A percentile compares a stretch with the other conserved stretches of the same genome.
These are phyloP conservation scores for Sylvilagus floridanus DNA, from an alignment of 2,797 vertebrate genomes.

Conservation along the genomic window DNA sequence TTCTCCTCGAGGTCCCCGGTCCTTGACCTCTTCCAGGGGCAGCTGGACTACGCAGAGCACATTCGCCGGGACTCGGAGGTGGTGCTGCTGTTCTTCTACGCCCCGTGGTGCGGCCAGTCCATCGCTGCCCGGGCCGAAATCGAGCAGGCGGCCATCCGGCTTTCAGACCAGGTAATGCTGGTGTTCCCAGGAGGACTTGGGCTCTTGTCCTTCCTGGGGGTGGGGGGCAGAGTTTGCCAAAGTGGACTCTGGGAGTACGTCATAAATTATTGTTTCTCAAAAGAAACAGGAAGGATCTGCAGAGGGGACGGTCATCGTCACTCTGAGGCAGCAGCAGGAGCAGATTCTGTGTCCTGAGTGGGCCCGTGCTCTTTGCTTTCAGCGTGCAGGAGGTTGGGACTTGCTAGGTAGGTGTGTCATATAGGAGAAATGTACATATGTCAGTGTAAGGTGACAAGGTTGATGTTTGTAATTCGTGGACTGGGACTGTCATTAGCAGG, in stretches of 20 bases:
- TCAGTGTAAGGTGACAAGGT: neutral
- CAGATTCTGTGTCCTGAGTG: neutral
- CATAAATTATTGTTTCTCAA: neutral
- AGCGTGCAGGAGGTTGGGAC: neutral
- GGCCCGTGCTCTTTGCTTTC: neutral
- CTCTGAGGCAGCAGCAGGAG: neutral
- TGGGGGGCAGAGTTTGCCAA: neutral
- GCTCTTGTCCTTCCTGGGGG: neutral
- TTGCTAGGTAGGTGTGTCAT: slow-evolving; percentile 36
- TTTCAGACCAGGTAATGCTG: slow-evolving; percentile 93
- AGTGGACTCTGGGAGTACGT: neutral
- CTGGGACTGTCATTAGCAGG: neutral
- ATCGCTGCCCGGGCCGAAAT: slow-evolving; percentile 93
- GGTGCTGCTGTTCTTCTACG: slow-evolving; percentile 95
- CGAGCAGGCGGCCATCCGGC: slow-evolving; percentile 92
- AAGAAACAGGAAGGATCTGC: neutral
- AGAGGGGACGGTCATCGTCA: neutral
- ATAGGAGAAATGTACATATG: neutral
- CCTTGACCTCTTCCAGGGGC: slow-evolving; percentile 95
- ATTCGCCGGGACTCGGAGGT: slow-evolving; percentile 93
- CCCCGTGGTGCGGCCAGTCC: slow-evolving; percentile 98
- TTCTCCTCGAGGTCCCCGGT: slow-evolving; percentile 93
- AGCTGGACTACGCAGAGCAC: slow-evolving; percentile 94
- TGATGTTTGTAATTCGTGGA: neutral
- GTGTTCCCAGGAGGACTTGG: neutral